These are phyloP conservation scores for Spialia ferax DNA, from an alignment of 2,888 invertebrate species.

Conservation along the genomic window DNA sequence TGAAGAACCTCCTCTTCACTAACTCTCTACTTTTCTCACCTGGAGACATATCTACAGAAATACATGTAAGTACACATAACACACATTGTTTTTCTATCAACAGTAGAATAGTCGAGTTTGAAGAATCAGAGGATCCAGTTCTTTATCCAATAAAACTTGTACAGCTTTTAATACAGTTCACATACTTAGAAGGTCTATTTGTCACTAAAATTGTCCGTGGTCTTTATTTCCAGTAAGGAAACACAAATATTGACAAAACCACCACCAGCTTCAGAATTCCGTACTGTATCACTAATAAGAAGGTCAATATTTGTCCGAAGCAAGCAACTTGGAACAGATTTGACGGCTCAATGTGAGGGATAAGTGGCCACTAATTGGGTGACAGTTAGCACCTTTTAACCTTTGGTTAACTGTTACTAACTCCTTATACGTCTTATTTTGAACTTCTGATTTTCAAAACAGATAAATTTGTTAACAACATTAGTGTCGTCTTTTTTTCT, in stretches of 20 bases:
- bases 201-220: neutral
- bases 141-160: too few species aligned
- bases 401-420: slow-evolving; percentile 10
- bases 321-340: slow-evolving; percentile 16
- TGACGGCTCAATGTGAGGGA: slow-evolving; percentile 38
- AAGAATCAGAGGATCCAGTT: too few species aligned
- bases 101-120: too few species aligned
- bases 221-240: neutral
- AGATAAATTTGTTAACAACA: too few species aligned
- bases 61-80: too few species aligned
- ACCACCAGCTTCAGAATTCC: slow-evolving; percentile 5
- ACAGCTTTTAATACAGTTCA: too few species aligned
- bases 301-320: slow-evolving; percentile 15
- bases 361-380: slow-evolving; percentile 47
- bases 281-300: slow-evolving; percentile 8
- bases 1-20: neutral
- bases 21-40: too few species aligned
- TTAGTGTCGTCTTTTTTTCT: too few species aligned
- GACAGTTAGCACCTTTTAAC: slow-evolving; percentile 37
- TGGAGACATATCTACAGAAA: too few species aligned
- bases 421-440: neutral
- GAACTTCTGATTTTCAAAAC: neutral
- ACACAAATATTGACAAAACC: slow-evolving; percentile 8
- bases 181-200: too few species aligned
- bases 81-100: too few species aligned